A percentile compares a stretch with the other conserved stretches of the same genome.
Evolutionary conservation across 92 coral and sea anemone genomes (phyloP).

Genomic region (Phymanthus crucifer): DNA sequence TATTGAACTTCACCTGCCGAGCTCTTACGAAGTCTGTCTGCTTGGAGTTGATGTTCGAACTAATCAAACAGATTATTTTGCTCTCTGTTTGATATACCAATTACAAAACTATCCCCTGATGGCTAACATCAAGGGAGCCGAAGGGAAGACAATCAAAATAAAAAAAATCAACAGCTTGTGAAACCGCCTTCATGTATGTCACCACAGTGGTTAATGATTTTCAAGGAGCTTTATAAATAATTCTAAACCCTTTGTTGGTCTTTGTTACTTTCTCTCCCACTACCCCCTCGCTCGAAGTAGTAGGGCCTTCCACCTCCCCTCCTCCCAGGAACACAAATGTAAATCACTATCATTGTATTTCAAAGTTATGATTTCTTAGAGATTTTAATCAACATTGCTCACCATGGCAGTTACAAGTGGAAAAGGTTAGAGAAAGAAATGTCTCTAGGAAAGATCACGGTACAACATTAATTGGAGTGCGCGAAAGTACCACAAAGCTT

Average conservation of each 20-base stretch:
- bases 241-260: not conserved
- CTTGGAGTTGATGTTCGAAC: slow-evolving; percentile 1
- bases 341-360: too few species aligned
- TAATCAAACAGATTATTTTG: not conserved
- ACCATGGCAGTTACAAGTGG: too few species aligned
- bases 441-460: too few species aligned
- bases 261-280: too few species aligned
- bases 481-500: too few species aligned
- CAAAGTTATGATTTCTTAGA: too few species aligned
- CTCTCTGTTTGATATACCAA: slow-evolving; percentile 16
- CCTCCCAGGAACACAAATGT: too few species aligned
- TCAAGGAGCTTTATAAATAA: not conserved
- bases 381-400: too few species aligned
- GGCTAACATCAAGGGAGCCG: slow-evolving; percentile 15
- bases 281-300: too few species aligned
- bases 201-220: not conserved
- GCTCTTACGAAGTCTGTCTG: not conserved
- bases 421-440: too few species aligned
- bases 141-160: not conserved
- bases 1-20: not conserved
- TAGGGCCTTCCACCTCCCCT: too few species aligned
- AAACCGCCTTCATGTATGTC: not conserved
- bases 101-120: slow-evolving; percentile 18
- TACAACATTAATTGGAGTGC: too few species aligned
- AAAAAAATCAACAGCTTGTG: not conserved